Base-by-base conservation (phyloP, 2,888 invertebrate species). In the Coenonympha arcania region DNA sequence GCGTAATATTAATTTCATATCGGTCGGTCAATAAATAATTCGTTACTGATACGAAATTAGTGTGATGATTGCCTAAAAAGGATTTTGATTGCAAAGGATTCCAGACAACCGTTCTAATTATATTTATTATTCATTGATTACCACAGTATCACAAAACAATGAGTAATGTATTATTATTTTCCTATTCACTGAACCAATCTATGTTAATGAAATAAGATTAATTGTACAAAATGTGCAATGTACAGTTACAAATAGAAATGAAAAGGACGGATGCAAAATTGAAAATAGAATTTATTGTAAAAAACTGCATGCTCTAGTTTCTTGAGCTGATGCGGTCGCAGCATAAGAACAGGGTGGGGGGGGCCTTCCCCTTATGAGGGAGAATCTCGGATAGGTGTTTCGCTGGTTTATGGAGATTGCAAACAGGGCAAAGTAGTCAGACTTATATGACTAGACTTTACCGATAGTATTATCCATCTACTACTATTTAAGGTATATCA, bases 381-480 rank as follows among this genome's bases (percentile, higher is more conserved):
- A 53, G 55, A 59, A 74, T 73, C 80, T 74, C 76, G 71, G 76
- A 73, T 72, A 81, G 83, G 80, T 82, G 82, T 83, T 83, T 82
- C 81, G 80, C 81, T 78, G 82, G 78, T 82, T 83, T 84, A 84
- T 82, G 82, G 80, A 84, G 84, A 84, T 84, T 83, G 81, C 81
- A 74, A 81, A 77, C 79, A 75, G 82, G 79, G 82, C 81, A 82
- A 81, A 80, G 79, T 75, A 79, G 75, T 76, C 76, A 79, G 73
- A 66, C 67, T 77, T 76, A 78, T 76, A 68, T 68, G 72, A 68
- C 74, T 78, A 74, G 75, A 77, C 81, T 76, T 50, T 50, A 48
- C 44, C 36, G 34, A 24, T 44, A 9, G 9, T 19, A 39, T 9
- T 41, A 30, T 41, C 18, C 28, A 22, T 3, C 6, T 11, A n/a